Conservation (phyloP, 35 echinoderm and acorn worm species). For the Hemicentrotus pulcherrimus region DNA sequence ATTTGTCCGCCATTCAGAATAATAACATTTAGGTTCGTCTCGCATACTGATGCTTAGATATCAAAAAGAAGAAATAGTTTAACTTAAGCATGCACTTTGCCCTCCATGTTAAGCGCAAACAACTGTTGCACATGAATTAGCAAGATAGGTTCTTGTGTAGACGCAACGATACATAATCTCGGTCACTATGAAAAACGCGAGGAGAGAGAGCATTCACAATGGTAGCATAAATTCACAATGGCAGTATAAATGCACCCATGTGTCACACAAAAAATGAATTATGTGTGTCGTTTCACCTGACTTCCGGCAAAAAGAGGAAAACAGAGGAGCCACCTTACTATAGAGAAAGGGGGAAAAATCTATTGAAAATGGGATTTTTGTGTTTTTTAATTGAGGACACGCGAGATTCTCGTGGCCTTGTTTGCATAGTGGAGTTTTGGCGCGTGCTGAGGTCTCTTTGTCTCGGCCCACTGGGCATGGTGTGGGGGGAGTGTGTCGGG, state of each 20-base stretch:
- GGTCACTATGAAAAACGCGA: not conserved
- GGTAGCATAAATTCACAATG: not conserved
- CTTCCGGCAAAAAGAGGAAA: constrained; percentile 15
- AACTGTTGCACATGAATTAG: not conserved
- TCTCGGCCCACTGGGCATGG: not conserved
- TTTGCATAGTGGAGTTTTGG: constrained; percentile 25
- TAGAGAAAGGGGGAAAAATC: not conserved
- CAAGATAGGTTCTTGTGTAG: not conserved
- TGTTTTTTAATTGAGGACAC: constrained; percentile 40
- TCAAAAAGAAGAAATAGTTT: not conserved
- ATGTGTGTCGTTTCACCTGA: constrained; percentile 29
- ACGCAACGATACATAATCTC: not conserved
- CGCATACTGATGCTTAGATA: not conserved
- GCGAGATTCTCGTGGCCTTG: not conserved
- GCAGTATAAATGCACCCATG: not conserved
- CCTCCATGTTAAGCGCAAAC: not conserved
- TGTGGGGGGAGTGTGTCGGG: not conserved
- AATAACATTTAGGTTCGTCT: not conserved
- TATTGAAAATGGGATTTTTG: not conserved
- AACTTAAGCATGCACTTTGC: not conserved
- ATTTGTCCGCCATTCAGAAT: not conserved
- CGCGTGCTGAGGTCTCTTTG: constrained; percentile 37
- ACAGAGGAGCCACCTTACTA: not conserved
- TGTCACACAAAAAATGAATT: constrained; percentile 14
- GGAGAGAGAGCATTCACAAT: not conserved